Conservation (phyloP, 2,888 invertebrate species). For the Stenolophus ochropezus region DNA sequence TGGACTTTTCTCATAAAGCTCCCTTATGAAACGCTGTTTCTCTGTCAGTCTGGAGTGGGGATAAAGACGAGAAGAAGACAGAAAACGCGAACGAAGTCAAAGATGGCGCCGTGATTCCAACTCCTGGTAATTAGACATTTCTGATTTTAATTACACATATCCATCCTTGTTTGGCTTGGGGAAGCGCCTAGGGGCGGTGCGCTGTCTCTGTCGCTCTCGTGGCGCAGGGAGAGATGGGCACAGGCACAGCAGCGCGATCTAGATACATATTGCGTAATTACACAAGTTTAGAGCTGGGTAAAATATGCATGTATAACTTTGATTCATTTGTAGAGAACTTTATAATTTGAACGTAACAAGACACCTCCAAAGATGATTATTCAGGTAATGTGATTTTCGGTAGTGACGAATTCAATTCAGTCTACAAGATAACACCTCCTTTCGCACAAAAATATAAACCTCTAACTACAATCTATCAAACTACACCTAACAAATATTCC, state of each 20-base stretch:
- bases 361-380: conserved; percentile 51
- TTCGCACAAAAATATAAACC: too few species aligned
- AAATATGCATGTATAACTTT: conserved; percentile 57
- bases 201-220: background rate
- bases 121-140: conserved; percentile 69
- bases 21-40: background rate
- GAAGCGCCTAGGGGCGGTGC: background rate
- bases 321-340: conserved; percentile 57
- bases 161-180: conserved; percentile 67
- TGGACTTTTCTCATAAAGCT: too few species aligned
- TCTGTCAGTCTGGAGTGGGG: background rate
- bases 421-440: too few species aligned
- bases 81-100: conserved; percentile 65
- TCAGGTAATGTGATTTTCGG: conserved; percentile 48
- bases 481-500: too few species aligned
- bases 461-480: too few species aligned
- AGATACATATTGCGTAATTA: conserved; percentile 58
- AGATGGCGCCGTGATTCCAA: conserved; percentile 68
- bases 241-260: conserved; percentile 27
- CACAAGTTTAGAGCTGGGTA: conserved; percentile 51
- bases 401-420: background rate
- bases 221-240: background rate
- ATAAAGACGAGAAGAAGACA: conserved; percentile 47
- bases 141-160: conserved; percentile 69
- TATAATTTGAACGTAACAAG: conserved; percentile 58